These are phyloP conservation scores for Spea multiplicata DNA, from an alignment of 2,113 vertebrate species.

Conservation along the genomic window DNA sequence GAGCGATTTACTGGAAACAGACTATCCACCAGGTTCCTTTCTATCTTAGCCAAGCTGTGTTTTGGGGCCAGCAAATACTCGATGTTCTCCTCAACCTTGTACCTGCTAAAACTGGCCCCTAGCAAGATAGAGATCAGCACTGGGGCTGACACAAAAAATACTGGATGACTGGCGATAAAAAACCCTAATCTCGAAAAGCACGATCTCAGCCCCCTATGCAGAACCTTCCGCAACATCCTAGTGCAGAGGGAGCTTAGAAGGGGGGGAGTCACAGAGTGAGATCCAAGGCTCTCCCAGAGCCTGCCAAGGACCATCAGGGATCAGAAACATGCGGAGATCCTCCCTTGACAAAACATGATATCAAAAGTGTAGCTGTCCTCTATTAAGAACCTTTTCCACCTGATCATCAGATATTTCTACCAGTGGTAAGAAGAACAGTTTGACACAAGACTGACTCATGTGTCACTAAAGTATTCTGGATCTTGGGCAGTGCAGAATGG, in stretches of 20 bases:
- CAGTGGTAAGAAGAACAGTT: neutral
- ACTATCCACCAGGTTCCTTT: constrained; percentile 94
- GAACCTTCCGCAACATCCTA: constrained; percentile 94
- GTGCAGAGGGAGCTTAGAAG: constrained; percentile 76
- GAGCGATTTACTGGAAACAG: constrained; percentile 95
- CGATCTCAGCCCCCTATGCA: constrained; percentile 90
- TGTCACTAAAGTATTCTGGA: constrained; percentile 8
- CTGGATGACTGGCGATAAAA: constrained; percentile 93
- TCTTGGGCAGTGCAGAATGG: constrained; percentile 23
- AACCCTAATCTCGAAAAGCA: constrained; percentile 88
- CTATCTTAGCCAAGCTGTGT: constrained; percentile 95
- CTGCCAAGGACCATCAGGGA: constrained; percentile 80
- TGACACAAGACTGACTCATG: neutral
- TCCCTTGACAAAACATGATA: constrained; percentile 45
- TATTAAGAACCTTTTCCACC: too few species aligned
- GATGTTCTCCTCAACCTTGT: constrained; percentile 90
- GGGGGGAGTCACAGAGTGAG: constrained; percentile 72
- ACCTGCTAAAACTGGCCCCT: constrained; percentile 94
- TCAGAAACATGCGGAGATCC: constrained; percentile 63
- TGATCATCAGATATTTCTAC: neutral
- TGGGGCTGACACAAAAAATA: constrained; percentile 93
- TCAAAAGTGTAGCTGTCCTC: neutral
- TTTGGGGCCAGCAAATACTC: constrained; percentile 91
- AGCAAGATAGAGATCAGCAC: constrained; percentile 92
- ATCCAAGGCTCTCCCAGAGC: constrained; percentile 82